Base-by-base conservation (phyloP, 1,140 invertebrate species). In the Aphidius ervi region DNA sequence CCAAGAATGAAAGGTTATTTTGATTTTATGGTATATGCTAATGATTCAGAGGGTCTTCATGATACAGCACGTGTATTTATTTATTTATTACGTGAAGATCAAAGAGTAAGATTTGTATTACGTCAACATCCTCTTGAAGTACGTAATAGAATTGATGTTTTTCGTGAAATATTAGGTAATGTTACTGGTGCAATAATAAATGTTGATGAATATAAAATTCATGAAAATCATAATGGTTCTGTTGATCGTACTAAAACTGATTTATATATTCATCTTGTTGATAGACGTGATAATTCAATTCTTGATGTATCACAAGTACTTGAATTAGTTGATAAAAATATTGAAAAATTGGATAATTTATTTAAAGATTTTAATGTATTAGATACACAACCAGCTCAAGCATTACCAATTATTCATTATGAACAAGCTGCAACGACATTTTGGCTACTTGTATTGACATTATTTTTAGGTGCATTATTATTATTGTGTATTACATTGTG, bases 1-100 rank as follows among this genome's bases (percentile, higher is more conserved):
- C 91, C 91, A 69, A 90, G 91, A 56, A 97, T 97, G 95, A 96
- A 96, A 75, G 95, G 95, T 55, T 97, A 97, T 74, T 97, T 97
- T 77, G 91, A 95, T 73, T 95, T 97, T 69, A 88, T 89, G 82
- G 88, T 90, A 71, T 69, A 88, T 53, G 93, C 90, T 3, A 94
- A 93, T 70, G 94, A 97, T 72, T 90, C 90, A 0, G 85, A 87
- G 37, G 91, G 92, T 8, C 79, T 93, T 42, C 79, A 84, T 63
- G 92, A 94, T 72, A 86, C 84, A 48, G 89, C 92, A 0, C 85
- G 87, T 68, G 91, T 94, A 3, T 92, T 93, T 59, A 95, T 97
- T 68, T 97, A 97, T 73, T 79, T 98, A 1, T 76, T 98, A 1
- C 81, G 94, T 54, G 94, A 96, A 79, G 93, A 97, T 80, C 95